Conservation (phyloP, 2,888 invertebrate genomes). For the Drosophila histrio region DNA sequence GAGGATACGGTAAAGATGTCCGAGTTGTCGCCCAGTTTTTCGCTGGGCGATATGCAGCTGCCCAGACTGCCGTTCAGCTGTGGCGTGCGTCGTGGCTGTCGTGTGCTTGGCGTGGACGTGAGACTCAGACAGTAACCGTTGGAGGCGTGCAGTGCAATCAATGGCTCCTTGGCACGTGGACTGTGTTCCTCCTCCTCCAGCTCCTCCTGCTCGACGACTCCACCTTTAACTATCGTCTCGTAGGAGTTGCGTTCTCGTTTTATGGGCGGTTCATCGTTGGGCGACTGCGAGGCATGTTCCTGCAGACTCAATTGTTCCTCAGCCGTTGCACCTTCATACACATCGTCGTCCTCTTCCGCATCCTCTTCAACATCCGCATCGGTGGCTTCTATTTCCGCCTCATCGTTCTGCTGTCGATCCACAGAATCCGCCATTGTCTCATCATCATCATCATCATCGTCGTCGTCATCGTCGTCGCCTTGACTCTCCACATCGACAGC, state of each 20-base stretch:
- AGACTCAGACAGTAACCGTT: constrained; percentile 49
- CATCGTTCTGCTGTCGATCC: constrained; percentile 62
- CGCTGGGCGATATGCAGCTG: constrained; percentile 83
- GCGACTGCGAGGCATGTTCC: not conserved
- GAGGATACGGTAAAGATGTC: constrained; percentile 84
- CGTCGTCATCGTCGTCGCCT: constrained; percentile 60
- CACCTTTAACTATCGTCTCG: constrained; percentile 3
- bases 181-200: too few relatives aligned
- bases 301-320: not conserved
- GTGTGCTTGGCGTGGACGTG: constrained; percentile 72
- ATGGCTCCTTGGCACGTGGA: constrained; percentile 56
- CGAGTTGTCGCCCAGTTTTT: constrained; percentile 83
- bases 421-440: constrained; percentile 75
- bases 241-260: constrained; percentile 32
- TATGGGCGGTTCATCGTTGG: constrained; percentile 9
- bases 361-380: constrained; percentile 67
- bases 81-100: constrained; percentile 58
- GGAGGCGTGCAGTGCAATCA: constrained; percentile 33
- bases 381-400: constrained; percentile 67
- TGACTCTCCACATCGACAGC: constrained; percentile 44
- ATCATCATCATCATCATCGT: constrained; percentile 56
- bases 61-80: constrained; percentile 81
- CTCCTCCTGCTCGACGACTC: too few relatives aligned
- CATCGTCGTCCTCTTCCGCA: constrained; percentile 46
- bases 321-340: constrained; percentile 65